Evolutionary conservation across 2,888 invertebrate genomes (phyloP).

Genomic region (Agrilus mali): DNA sequence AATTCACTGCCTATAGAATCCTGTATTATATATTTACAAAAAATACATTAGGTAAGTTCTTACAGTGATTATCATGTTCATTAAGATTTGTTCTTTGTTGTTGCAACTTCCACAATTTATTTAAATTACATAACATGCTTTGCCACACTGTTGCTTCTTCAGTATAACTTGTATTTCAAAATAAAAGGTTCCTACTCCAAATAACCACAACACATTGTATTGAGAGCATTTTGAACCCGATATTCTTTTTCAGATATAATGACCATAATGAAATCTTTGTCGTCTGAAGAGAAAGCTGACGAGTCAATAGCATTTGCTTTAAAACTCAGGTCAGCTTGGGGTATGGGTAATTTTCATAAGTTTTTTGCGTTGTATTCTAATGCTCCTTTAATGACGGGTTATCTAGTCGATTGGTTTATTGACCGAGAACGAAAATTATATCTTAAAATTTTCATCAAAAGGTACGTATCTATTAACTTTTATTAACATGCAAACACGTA

Average conservation of each 20-base stretch:
- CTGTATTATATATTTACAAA: slow-evolving; percentile 97
- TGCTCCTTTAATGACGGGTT: slow-evolving; percentile 92
- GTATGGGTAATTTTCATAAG: slow-evolving; percentile 79
- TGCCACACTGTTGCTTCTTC: too few species aligned
- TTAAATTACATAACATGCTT: too few species aligned
- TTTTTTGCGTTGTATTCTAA: slow-evolving; percentile 83
- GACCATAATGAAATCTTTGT: slow-evolving; percentile 74
- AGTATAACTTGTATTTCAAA: too few species aligned
- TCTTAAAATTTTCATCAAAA: slow-evolving; percentile 85
- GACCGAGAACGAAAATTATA: slow-evolving; percentile 88
- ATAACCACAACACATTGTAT: too few species aligned
- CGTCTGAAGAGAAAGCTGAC: slow-evolving; percentile 64
- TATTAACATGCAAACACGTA: too few species aligned
- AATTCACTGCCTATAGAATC: slow-evolving; percentile 94
- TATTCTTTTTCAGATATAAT: slow-evolving; percentile 68
- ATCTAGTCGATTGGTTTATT: slow-evolving; percentile 96
- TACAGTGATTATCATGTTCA: background rate
- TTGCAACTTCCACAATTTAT: too few species aligned
- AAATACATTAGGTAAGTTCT: slow-evolving; percentile 75
- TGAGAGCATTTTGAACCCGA: too few species aligned
- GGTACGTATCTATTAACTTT: slow-evolving; percentile 57
- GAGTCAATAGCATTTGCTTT: slow-evolving; percentile 77
- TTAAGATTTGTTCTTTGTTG: background rate
- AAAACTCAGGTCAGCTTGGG: slow-evolving; percentile 85
- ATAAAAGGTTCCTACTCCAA: too few species aligned